Evolutionary conservation across 2,797 vertebrate genomes (phyloP).

Genomic region (Trachops cirrhosus): DNA sequence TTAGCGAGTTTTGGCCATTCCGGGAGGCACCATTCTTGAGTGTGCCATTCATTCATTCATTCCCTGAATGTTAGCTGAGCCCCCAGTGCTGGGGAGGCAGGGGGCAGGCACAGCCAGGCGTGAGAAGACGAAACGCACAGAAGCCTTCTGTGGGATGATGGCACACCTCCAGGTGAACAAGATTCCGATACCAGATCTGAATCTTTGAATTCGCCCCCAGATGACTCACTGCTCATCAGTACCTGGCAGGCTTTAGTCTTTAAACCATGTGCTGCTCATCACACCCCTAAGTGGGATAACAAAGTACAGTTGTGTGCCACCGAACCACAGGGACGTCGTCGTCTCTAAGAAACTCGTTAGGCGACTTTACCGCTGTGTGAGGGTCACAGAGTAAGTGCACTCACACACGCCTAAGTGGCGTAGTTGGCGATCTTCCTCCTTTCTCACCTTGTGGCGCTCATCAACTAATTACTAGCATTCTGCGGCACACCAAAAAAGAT

Average conservation of each 20-base stretch:
- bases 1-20: not conserved
- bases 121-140: not conserved
- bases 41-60: not conserved
- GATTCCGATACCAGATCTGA: not conserved
- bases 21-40: not conserved
- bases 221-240: not conserved
- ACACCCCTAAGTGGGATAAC: not conserved
- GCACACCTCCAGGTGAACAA: not conserved
- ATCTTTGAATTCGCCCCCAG: not conserved
- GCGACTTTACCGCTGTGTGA: not conserved
- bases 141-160: not conserved
- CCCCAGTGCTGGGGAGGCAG: not conserved
- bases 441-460: not conserved
- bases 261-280: not conserved
- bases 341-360: not conserved
- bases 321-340: not conserved
- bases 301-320: not conserved
- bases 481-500: not conserved
- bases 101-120: not conserved
- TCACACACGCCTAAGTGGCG: too few species aligned
- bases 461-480: not conserved
- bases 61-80: not conserved
- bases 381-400: not conserved
- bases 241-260: not conserved
- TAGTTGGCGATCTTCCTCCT: not conserved